Evolutionary conservation across 2,113 vertebrate genomes (phyloP).

Genomic region (Pelmatolapia mariae): DNA sequence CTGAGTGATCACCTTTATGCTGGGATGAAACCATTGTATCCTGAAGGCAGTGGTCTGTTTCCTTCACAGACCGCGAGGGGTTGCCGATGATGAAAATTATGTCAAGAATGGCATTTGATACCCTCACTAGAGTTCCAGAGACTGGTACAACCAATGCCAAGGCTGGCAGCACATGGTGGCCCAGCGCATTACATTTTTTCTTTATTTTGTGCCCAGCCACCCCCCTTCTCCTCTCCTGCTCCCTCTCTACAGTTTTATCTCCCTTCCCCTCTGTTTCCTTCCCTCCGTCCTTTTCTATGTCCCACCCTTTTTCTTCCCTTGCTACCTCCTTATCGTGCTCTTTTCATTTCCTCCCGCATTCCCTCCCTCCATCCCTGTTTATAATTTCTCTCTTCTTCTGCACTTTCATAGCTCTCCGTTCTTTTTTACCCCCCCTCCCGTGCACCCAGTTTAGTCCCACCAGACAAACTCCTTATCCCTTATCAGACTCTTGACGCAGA

Average conservation of each 20-base stretch:
- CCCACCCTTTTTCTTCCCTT: conserved; percentile 9
- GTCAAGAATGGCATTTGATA: background rate
- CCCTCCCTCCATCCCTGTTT: conserved; percentile 14
- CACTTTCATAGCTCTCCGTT: background rate
- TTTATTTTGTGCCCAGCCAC: background rate
- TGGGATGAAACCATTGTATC: background rate
- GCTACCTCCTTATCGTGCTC: conserved; percentile 39
- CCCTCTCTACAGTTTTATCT: conserved; percentile 36
- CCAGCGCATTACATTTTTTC: background rate
- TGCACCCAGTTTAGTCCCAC: conserved; percentile 7
- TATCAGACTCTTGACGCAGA: conserved; percentile 49
- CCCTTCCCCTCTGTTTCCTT: conserved; percentile 40
- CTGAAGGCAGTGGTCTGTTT: background rate
- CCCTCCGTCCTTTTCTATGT: background rate
- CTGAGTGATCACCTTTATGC: background rate
- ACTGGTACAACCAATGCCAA: background rate
- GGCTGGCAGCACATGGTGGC: background rate
- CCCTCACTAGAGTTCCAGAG: background rate
- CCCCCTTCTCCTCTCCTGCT: background rate
- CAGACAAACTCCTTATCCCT: background rate
- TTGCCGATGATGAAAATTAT: background rate
- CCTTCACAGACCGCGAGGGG: background rate
- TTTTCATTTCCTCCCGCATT: conserved; percentile 38
- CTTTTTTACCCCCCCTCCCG: background rate
- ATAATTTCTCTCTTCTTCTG: conserved; percentile 17